Percentiles rank a stretch among this genome's conserved stretches.
Evolutionary conservation across 1,140 invertebrate genomes (phyloP).

Genomic region (Berghia stephanieae): DNA sequence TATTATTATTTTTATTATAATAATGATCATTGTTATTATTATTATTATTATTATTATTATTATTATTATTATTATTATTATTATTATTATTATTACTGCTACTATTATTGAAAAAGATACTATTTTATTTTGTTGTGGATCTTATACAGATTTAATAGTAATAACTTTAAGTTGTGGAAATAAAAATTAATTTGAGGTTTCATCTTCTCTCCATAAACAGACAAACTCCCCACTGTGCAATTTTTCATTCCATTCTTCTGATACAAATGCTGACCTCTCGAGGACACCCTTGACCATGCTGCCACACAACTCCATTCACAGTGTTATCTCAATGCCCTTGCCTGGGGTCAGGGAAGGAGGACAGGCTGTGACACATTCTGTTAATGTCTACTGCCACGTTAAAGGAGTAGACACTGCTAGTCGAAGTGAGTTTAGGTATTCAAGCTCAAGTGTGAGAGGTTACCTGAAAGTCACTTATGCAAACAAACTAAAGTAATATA

Average conservation of each 20-base stretch:
- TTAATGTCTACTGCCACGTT: not conserved
- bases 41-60: not conserved
- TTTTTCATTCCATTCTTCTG: slow-evolving; percentile 3
- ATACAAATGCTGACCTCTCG: not conserved
- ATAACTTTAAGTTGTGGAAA: no score
- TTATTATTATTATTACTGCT: no score
- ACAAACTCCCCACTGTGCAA: slow-evolving; percentile 10
- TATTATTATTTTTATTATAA: not conserved
- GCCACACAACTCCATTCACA: not conserved
- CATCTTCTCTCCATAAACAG: no score
- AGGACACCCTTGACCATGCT: not conserved
- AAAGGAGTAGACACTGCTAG: not conserved
- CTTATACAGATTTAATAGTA: no score
- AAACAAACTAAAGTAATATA: no score
- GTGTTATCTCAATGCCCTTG: slow-evolving; percentile 1
- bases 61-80: no score
- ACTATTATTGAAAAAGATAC: no score
- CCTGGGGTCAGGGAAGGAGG: slow-evolving; percentile 6
- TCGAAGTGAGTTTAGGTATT: slow-evolving; percentile 26
- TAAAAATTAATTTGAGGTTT: no score
- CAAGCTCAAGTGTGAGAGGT: no score
- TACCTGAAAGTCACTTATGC: no score
- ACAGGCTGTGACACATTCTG: not conserved
- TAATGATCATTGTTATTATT: not conserved
- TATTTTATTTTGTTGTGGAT: no score